Evolutionary conservation across 2,113 vertebrate genomes (phyloP), one percentile per base, ranked within the genome.

Genomic region (Panthera tigris): DNA sequence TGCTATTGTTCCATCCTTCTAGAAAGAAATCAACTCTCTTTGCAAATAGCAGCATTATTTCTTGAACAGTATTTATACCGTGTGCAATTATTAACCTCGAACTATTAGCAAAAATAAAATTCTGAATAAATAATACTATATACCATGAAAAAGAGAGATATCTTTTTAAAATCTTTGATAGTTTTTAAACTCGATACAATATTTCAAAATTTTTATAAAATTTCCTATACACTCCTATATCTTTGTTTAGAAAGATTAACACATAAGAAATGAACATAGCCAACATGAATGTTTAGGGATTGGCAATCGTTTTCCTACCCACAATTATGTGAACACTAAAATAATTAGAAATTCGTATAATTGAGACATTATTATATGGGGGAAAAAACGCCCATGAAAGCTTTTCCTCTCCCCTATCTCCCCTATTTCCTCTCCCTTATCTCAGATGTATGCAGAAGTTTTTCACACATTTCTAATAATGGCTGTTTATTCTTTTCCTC

Each of bases 351-450:
- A 50, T 31, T 16, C 45, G 0, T n/a, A 33, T 73, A 48, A 39
- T 1, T 39, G 16, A 83, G 25, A 2, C 21, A 27, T 89, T 91
- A 13, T 65, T 87, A 33, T 55, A 41, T 39, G 11, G 19, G 19
- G 13, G 45, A 14, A 11, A 11, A 57, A 12, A 8, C 3, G 0
- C 11, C 25, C 48, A 29, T 18, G 9, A 21, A 83, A 86, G 5
- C 1, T 9, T 33, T 83, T 79, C 27, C 0, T 16, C 19, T n/a
- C 3, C 5, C 3, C 14, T 33, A 31, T 14, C 0, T 52, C n/a
- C 5, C 3, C 14, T 33, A 27, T 33, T 83, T 79, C 33, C 1
- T 16, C 15, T n/a, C 3, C 5, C 3, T 9, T 33, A 31, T 14
- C 0, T 52, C n/a, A 81, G 63, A 39, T 29, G 0, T 3, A 19